These are phyloP conservation scores for Crossaster papposus DNA, from an alignment of 53 echinoderm and acorn worm genomes.

Conservation along the genomic window DNA sequence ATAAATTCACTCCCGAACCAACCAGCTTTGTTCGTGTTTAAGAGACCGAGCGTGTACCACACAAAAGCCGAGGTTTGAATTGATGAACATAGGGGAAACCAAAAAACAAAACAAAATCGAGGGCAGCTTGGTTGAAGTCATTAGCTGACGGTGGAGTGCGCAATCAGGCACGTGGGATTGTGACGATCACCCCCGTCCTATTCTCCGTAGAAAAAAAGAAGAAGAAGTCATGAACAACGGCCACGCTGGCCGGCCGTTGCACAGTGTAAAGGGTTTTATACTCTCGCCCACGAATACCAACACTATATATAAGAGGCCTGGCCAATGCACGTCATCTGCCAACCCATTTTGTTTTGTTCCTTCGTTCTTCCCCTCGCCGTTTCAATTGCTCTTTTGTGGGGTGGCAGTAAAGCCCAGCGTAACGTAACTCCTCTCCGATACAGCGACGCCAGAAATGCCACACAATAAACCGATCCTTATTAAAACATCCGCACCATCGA, in stretches of 20 bases:
- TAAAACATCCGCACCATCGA: conserved; percentile 54
- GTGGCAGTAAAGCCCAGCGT: conserved; percentile 7
- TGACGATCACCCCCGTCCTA: conserved; percentile 1
- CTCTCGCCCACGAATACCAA: conserved; percentile 44
- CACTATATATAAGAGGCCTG: conserved; percentile 23
- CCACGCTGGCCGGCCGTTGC: not conserved
- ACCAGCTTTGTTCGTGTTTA: not conserved
- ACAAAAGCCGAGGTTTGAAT: not conserved
- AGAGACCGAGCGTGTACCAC: not conserved
- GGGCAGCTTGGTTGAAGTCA: conserved; percentile 21
- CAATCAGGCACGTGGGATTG: conserved; percentile 25
- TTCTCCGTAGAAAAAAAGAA: not conserved
- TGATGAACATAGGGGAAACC: not conserved
- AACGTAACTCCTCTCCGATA: conserved; percentile 41
- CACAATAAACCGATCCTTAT: conserved; percentile 41
- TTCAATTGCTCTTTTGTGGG: conserved; percentile 17
- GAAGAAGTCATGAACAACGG: not conserved
- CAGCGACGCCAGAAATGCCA: conserved; percentile 5
- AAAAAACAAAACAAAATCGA: not conserved
- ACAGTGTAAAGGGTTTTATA: not conserved
- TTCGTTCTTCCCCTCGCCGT: not conserved
- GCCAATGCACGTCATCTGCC: conserved; percentile 24
- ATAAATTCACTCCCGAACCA: not conserved
- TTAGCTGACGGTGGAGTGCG: conserved; percentile 8
- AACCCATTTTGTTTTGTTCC: conserved; percentile 15